Evolutionary conservation across 2,888 invertebrate species (phyloP).

Genomic region (Trichopoda pennipes): DNA sequence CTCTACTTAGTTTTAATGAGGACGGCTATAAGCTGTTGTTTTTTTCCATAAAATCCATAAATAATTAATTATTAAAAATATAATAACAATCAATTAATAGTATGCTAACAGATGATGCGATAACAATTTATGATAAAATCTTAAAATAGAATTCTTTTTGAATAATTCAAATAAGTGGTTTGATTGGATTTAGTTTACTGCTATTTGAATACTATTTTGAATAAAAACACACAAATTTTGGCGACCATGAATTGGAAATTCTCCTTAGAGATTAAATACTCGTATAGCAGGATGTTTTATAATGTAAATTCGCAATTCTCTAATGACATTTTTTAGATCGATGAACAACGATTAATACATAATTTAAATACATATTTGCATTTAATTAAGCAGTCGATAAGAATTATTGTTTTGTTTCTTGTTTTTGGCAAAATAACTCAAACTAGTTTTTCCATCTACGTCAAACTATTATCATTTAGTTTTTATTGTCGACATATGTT

Average conservation of each 20-base stretch:
- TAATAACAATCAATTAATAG: no score
- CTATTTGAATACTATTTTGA: not conserved
- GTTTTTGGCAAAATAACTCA: not conserved
- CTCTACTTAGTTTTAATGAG: no score
- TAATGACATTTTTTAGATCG: slow-evolving; percentile 12
- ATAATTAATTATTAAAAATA: no score
- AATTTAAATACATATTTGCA: slow-evolving; percentile 3
- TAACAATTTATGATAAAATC: not conserved
- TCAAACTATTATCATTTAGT: slow-evolving; percentile 24
- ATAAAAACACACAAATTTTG: no score
- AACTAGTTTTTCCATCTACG: slow-evolving; percentile 17
- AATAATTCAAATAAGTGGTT: not conserved
- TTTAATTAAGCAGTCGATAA: not conserved
- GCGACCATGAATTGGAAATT: no score
- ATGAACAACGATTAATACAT: slow-evolving; percentile 35
- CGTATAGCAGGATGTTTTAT: not conserved
- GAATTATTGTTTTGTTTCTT: not conserved
- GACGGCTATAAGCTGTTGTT: no score
- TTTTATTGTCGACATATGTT: not conserved
- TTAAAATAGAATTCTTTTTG: not conserved
- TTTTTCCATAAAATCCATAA: no score
- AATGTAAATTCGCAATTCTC: not conserved
- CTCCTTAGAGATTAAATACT: no score
- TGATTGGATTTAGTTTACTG: not conserved
- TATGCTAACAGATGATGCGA: no score